Conservation (phyloP, 2,888 invertebrate species). For the Epiperipatus broadwayi region DNA sequence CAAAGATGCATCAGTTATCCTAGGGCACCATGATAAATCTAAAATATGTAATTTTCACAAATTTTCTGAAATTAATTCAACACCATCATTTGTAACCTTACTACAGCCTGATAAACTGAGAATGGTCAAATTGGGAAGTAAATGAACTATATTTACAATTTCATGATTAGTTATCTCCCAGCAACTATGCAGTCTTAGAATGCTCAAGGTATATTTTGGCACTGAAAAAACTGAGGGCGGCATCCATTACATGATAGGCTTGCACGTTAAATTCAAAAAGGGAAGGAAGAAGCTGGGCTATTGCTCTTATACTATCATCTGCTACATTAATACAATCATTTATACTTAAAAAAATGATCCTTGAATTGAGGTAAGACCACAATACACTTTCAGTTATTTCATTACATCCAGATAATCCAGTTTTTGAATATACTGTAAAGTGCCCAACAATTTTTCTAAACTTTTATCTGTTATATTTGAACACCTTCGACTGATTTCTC, state of each 20-base stretch:
- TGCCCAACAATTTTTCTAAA: too few relatives aligned
- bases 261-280: conserved; percentile 76
- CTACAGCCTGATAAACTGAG: conserved; percentile 85
- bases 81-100: conserved; percentile 89
- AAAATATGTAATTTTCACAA: conserved; percentile 67
- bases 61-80: conserved; percentile 84
- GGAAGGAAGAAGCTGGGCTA: conserved; percentile 79
- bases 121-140: conserved; percentile 76
- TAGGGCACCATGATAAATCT: conserved; percentile 88
- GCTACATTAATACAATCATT: conserved; percentile 95
- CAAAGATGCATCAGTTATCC: conserved; percentile 81
- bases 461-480: conserved; percentile 79
- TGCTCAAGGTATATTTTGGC: conserved; percentile 72
- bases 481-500: too few relatives aligned
- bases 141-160: conserved; percentile 84
- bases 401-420: conserved; percentile 85
- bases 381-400: conserved; percentile 88
- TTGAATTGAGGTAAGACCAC: conserved; percentile 80
- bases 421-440: too few relatives aligned
- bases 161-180: conserved; percentile 96
- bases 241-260: conserved; percentile 92
- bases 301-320: conserved; percentile 85
- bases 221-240: conserved; percentile 78
- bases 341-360: conserved; percentile 74
- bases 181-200: conserved; percentile 73